A percentile compares a stretch with the other conserved stretches of the same genome.
phyloP scores from a whole-genome alignment of 2,888 invertebrate species.

The Odontocolon sp. region DNA sequence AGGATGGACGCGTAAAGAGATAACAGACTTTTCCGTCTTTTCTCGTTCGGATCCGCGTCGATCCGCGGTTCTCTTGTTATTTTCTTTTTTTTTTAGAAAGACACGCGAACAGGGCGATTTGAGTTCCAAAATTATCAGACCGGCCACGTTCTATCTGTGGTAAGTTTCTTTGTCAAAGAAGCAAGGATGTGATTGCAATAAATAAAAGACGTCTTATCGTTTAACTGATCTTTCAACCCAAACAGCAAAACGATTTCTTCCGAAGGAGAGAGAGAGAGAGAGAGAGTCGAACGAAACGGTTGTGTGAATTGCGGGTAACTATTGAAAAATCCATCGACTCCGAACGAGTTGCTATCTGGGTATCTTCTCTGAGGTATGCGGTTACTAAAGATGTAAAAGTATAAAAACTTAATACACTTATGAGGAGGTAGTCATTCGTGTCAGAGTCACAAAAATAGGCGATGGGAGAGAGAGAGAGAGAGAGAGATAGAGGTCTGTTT shows the following conservation, averaged over 20 bases:
- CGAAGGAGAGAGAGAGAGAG: too few species aligned
- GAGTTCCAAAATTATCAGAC: conserved; percentile 74
- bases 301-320: conserved; percentile 14
- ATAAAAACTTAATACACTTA: conserved; percentile 79
- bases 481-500: background rate
- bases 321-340: conserved; percentile 33
- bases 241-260: conserved; percentile 44
- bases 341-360: conserved; percentile 51
- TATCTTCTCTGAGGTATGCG: conserved; percentile 77
- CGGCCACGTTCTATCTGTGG: conserved; percentile 60
- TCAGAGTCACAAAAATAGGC: conserved; percentile 69
- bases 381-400: conserved; percentile 80
- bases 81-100: conserved; percentile 1
- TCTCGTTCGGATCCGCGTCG: conserved; percentile 10
- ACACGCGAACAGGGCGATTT: background rate
- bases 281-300: background rate
- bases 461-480: background rate
- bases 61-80: conserved; percentile 6
- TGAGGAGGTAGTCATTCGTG: conserved; percentile 76
- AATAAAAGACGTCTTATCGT: conserved; percentile 43
- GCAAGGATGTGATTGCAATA: conserved; percentile 35
- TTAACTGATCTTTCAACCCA: conserved; percentile 30
- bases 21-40: conserved; percentile 59
- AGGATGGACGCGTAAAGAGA: conserved; percentile 76
- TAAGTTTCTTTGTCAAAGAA: conserved; percentile 11